Percentiles rank a stretch among this genome's conserved stretches.
Evolutionary conservation across 2,797 vertebrate species (phyloP).

Genomic region (Sitta carolinensis): DNA sequence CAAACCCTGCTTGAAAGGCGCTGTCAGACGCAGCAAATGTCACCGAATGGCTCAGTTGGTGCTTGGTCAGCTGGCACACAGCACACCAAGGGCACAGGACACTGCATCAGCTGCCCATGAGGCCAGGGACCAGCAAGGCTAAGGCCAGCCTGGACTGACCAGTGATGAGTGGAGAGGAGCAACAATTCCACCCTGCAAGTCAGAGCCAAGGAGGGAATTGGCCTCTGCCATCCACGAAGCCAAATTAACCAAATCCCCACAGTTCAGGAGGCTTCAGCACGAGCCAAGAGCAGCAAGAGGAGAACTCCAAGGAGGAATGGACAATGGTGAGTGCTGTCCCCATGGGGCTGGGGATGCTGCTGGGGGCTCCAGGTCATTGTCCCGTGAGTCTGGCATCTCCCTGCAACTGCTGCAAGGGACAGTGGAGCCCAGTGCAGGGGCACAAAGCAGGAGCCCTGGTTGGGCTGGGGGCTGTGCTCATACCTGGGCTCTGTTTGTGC

Average conservation of each 20-base stretch:
- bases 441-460: fast-evolving
- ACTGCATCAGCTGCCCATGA: background rate
- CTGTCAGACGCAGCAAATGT: background rate
- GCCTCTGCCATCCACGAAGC: background rate
- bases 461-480: fast-evolving
- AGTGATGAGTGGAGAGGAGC: background rate
- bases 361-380: fast-evolving
- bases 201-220: background rate
- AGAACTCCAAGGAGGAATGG: background rate
- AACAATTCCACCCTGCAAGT: background rate
- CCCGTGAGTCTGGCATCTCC: background rate
- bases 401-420: background rate
- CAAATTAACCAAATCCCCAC: background rate
- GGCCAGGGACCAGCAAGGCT: background rate
- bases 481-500: background rate
- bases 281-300: background rate
- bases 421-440: fast-evolving
- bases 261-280: background rate
- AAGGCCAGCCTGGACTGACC: background rate
- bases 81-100: background rate
- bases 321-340: background rate
- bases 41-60: background rate
- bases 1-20: background rate
- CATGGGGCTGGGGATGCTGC: background rate
- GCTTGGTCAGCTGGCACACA: background rate